Evolutionary conservation across 1,140 invertebrate species (phyloP), one percentile per base, ranked within the genome.

Genomic region (Zaprionus lachaisei): DNA sequence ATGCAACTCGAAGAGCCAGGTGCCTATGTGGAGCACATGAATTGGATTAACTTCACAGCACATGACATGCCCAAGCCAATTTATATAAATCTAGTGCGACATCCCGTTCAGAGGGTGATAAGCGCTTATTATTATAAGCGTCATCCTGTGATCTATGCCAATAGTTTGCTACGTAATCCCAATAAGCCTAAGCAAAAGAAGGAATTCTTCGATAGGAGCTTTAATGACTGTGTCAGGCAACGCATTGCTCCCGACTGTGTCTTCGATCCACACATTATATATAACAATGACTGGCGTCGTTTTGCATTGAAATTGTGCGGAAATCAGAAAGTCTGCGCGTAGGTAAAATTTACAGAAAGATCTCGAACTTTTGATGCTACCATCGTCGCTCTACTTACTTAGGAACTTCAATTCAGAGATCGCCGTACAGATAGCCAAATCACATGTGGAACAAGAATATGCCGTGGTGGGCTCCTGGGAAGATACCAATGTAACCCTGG

Each of bases 301-400:
- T 96, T 97, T 80, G 95, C 96, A 0, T 94, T 97, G 75, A 97
- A 97, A 93, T 97, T 98, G 92, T 98, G 97, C 86, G 97, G 97
- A 2, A 97, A 98, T 92, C 95, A 57, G 6, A 55, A 68, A 2
- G 65, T 77, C 51, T 92, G 91, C 66, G 54, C 49, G 91, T 92
- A 92, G 66, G 91, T 92, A 75, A 68, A 47, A 6, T 2, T 20
- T 5, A 15, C 1, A 1, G 9, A 41, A 1, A 47, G n/a, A 17
- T 17, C 2, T 15, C 34, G 11, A 47, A 11, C 20, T 5, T 9
- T 47, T 38, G 26, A n/a, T 31, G 22, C 47, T 55, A 14, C 41
- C 49, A 31, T 5, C 37, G 34, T 4, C n/a, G 44, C 4, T 22
- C 26, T 54, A 49, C 54, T 93, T 11, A 22, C 17, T 1, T 93